phyloP scores from a whole-genome alignment of 2,113 vertebrate genomes.

The Sapajus apella region DNA sequence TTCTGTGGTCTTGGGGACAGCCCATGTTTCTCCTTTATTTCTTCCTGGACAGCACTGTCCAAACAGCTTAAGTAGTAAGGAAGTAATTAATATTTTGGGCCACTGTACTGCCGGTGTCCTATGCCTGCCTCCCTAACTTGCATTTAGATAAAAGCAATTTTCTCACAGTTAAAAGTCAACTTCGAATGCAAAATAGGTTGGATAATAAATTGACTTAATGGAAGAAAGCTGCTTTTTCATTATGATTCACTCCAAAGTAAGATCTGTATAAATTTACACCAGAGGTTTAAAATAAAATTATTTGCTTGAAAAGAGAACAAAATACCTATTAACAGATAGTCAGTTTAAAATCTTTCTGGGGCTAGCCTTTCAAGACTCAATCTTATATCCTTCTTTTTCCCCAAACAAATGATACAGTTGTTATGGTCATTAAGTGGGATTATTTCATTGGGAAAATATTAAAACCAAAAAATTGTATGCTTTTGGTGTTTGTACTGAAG shows the following conservation, averaged over 20 bases:
- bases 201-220: not conserved
- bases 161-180: slow-evolving; percentile 24
- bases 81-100: not conserved
- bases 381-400: not conserved
- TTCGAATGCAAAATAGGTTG: not conserved
- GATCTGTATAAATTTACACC: not conserved
- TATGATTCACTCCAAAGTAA: slow-evolving; percentile 20
- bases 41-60: not conserved
- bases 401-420: slow-evolving; percentile 25
- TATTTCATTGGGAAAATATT: slow-evolving; percentile 25
- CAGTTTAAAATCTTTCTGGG: not conserved
- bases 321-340: not conserved
- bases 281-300: slow-evolving; percentile 51
- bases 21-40: not conserved
- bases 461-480: slow-evolving; percentile 14
- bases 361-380: not conserved
- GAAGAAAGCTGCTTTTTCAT: slow-evolving; percentile 33
- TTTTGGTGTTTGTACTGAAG: not conserved
- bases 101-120: not conserved
- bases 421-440: not conserved
- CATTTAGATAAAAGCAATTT: slow-evolving; percentile 26
- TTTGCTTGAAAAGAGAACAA: slow-evolving; percentile 21
- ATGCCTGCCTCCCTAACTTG: not conserved
- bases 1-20: not conserved
- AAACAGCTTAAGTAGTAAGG: not conserved